Percentiles rank a stretch among this genome's conserved stretches.
Conservation (phyloP, 2,888 invertebrate species). For the Andrena hattorfiana region DNA sequence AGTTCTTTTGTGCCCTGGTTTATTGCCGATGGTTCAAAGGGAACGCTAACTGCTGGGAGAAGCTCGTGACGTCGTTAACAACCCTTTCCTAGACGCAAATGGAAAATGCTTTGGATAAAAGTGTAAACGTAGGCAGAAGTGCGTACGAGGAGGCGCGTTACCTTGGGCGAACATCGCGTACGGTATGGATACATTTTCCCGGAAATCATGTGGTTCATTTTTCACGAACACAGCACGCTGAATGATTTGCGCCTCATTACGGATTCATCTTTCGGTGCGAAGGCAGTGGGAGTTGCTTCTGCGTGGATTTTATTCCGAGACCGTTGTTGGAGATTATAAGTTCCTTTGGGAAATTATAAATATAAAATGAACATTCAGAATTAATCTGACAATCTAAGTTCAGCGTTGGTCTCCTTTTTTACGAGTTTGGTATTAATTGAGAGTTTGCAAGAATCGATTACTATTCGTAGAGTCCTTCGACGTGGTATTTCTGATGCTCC, state of each 20-base stretch:
- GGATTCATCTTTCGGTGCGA: constrained; percentile 13
- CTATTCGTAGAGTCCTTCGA: too few species aligned
- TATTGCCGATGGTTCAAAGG: not conserved
- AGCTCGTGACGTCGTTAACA: constrained; percentile 10
- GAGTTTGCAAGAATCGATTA: too few species aligned
- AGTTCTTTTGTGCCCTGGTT: constrained; percentile 7
- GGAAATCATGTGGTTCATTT: constrained; percentile 46
- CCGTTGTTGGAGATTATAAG: too few species aligned
- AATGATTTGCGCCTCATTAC: constrained; percentile 34
- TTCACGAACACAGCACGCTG: not conserved
- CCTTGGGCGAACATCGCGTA: constrained; percentile 31
- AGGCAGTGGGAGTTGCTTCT: too few species aligned
- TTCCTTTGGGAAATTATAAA: too few species aligned
- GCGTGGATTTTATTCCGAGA: too few species aligned
- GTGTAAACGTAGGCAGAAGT: constrained; percentile 26
- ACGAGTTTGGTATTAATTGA: too few species aligned
- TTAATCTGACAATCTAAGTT: not conserved
- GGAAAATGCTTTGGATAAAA: too few species aligned
- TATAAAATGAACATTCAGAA: too few species aligned
- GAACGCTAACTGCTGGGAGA: not conserved
- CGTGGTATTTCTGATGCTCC: not conserved
- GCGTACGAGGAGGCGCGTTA: constrained; percentile 27
- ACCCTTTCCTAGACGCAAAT: constrained; percentile 7
- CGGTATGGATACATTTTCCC: constrained; percentile 10
- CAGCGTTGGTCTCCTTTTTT: not conserved